These are phyloP conservation scores for Rhadinocentrus ornatus DNA, from an alignment of 2,797 vertebrate genomes.

Conservation along the genomic window DNA sequence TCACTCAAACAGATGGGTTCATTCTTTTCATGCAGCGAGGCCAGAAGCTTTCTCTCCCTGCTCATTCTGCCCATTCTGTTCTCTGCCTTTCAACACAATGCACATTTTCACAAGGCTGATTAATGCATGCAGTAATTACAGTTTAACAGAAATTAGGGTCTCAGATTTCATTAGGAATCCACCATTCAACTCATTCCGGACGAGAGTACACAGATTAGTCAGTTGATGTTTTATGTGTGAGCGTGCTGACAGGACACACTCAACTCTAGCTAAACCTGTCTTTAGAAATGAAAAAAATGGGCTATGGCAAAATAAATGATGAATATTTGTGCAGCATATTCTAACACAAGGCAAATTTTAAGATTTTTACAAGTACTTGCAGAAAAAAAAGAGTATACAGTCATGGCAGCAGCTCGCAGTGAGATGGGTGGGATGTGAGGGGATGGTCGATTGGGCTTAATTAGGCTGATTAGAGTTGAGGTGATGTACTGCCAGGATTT, in stretches of 20 bases:
- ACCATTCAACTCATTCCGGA: constrained; percentile 55
- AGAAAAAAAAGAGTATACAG: background rate
- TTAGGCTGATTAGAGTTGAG: background rate
- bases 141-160: constrained; percentile 69
- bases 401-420: background rate
- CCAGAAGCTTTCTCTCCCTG: constrained; percentile 30
- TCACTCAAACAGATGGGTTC: constrained; percentile 57
- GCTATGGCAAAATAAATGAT: constrained; percentile 29
- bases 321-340: constrained; percentile 23
- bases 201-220: constrained; percentile 61
- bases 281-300: constrained; percentile 19
- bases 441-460: constrained; percentile 3
- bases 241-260: constrained; percentile 32
- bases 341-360: background rate
- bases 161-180: constrained; percentile 71
- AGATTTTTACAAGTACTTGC: background rate
- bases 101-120: constrained; percentile 52
- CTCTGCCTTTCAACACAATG: constrained; percentile 31
- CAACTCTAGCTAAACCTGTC: constrained; percentile 27
- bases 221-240: constrained; percentile 50
- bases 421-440: background rate
- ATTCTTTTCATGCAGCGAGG: constrained; percentile 47
- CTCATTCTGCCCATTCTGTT: constrained; percentile 42
- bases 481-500: background rate
- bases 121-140: constrained; percentile 69